phyloP scores from a whole-genome alignment of 2,888 invertebrate species.

The Chrysolina oricalcia region DNA sequence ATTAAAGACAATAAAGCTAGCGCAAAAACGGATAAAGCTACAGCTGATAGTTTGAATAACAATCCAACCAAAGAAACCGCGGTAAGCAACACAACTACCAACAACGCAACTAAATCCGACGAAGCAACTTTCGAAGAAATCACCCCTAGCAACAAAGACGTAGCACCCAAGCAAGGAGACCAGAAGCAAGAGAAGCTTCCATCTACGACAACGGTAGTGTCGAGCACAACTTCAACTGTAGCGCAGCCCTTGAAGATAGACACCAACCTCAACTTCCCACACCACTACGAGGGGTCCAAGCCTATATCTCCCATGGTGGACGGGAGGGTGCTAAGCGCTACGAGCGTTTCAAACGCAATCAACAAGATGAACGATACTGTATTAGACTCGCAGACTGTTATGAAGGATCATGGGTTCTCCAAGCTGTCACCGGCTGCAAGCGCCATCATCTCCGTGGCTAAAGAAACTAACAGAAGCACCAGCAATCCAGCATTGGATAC shows the following conservation, averaged over 20 bases:
- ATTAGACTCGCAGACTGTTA: conserved; percentile 68
- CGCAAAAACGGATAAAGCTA: background rate
- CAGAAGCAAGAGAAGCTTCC: conserved; percentile 51
- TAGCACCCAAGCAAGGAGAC: background rate
- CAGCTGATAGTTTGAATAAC: background rate
- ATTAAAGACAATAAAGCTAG: conserved; percentile 28
- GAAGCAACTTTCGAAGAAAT: background rate
- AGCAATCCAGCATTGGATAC: conserved; percentile 55
- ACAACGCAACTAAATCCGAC: background rate
- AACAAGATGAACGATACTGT: conserved; percentile 71
- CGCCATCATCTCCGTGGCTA: conserved; percentile 57
- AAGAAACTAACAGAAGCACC: conserved; percentile 43
- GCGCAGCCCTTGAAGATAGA: conserved; percentile 70
- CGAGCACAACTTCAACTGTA: conserved; percentile 69
- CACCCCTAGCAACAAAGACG: background rate
- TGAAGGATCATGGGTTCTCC: conserved; percentile 66
- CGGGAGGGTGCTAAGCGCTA: conserved; percentile 67
- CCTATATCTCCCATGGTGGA: conserved; percentile 65
- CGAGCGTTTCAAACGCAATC: conserved; percentile 69
- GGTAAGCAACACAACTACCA: background rate
- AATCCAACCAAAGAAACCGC: conserved; percentile 21
- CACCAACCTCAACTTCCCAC: conserved; percentile 61
- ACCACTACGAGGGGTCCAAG: conserved; percentile 54
- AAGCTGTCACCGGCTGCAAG: conserved; percentile 59
- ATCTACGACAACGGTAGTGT: conserved; percentile 66